Conservation (phyloP, 2,113 vertebrate genomes). For the Chloropsis cyanopogon region DNA sequence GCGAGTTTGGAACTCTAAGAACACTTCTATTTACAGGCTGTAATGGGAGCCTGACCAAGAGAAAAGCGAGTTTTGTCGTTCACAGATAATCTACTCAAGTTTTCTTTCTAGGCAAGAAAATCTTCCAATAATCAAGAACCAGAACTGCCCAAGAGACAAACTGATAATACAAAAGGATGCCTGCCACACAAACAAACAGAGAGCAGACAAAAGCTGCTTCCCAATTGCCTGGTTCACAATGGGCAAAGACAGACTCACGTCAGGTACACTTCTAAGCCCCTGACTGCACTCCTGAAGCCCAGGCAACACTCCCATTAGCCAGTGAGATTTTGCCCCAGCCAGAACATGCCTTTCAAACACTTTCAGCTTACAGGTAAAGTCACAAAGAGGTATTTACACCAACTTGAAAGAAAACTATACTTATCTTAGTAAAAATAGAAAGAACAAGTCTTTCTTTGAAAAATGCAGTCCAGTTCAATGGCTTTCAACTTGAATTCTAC, state of each 20-base stretch:
- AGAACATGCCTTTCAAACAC: background rate
- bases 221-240: background rate
- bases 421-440: background rate
- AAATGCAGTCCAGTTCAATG: background rate
- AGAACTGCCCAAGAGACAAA: background rate
- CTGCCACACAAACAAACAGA: background rate
- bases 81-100: background rate
- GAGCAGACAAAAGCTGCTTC: background rate
- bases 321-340: background rate
- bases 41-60: background rate
- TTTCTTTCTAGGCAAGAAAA: background rate
- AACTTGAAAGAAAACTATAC: background rate
- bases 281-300: background rate
- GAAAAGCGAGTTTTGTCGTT: background rate
- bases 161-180: background rate
- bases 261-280: background rate
- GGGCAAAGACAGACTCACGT: background rate
- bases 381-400: background rate
- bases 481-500: background rate
- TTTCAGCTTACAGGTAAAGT: background rate
- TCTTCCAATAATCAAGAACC: background rate
- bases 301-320: background rate
- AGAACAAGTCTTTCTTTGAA: background rate
- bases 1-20: background rate
- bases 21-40: background rate